Percentiles rank a stretch among this genome's conserved stretches.
Evolutionary conservation across 2,888 invertebrate species (phyloP).

Genomic region (Brachyptera putata): DNA sequence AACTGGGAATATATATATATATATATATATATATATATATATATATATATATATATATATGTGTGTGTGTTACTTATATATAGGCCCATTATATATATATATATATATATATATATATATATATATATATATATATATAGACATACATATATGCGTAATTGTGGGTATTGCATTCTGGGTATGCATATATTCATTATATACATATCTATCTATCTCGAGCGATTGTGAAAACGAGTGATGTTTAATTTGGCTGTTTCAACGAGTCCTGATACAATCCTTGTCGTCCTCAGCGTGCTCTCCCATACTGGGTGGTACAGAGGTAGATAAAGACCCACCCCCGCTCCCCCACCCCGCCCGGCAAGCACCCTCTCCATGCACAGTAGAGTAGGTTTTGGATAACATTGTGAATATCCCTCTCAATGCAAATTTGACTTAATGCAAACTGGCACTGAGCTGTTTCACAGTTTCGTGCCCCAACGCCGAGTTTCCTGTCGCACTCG

Average conservation of each 20-base stretch:
- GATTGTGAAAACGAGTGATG: not conserved
- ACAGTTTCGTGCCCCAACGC: not conserved
- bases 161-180: too few species aligned
- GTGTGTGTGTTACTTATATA: too few species aligned
- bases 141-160: too few species aligned
- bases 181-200: too few species aligned
- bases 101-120: too few species aligned
- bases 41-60: too few species aligned
- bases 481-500: conserved; percentile 26
- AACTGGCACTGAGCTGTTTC: conserved; percentile 21
- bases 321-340: not conserved
- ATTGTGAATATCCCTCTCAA: conserved; percentile 24
- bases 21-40: too few species aligned
- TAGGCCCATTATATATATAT: too few species aligned
- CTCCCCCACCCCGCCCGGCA: not conserved
- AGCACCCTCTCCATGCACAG: not conserved
- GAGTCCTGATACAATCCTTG: too few species aligned
- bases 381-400: conserved; percentile 21
- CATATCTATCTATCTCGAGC: too few species aligned
- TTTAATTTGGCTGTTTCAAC: not conserved
- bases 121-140: too few species aligned
- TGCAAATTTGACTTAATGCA: conserved; percentile 29
- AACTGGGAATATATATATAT: not conserved
- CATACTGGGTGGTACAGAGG: not conserved
- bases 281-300: not conserved